Base-by-base conservation (phyloP, 2,888 invertebrate genomes). In the Phragmatobia fuliginosa region DNA sequence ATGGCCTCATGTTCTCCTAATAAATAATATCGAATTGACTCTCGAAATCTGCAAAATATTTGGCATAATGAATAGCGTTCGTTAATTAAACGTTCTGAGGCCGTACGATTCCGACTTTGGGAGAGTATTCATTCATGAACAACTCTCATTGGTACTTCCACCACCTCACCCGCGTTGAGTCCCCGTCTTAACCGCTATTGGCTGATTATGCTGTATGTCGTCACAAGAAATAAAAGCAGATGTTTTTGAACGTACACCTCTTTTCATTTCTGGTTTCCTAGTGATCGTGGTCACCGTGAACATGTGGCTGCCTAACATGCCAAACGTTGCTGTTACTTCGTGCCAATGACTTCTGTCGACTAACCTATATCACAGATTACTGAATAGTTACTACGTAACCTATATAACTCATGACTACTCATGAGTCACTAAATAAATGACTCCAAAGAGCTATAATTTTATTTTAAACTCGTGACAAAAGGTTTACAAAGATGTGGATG, bases 231-330 rank as follows among this genome's bases (percentile, higher is more conserved):
- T 14, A 4, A 25, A 18, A 18, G 32, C 10, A 21, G 16, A 63
- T 25, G 7, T n/a, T 52, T 6, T 14, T 32, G 21, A 33, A 62
- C 36, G n/a, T 31, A 10, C 28, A 38, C 21, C 68, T 72, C 78
- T 69, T 64, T 28, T 28, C 8, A 36, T 65, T 77, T 49, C 72
- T 76, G 25, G 31, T 52, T 66, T 67, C 67, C 77, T 81, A 63
- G 81, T 84, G 62, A 62, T 73, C 67, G 72, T 75, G 76, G 75
- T 83, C 77, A 70, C 81, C 75, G 41, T 67, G 72, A 79, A 81
- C 80, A 78, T 78, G 83, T 81, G 82, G 77, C 75, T 76, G 83
- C 70, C 67, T 33, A 49, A 32, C 49, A 36, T 25, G 64, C 64
- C 36, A 52, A 36, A 16, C 31, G 25, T 10, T 32, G 52, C 32